Evolutionary conservation across 2,888 invertebrate species (phyloP), one percentile per base, ranked within the genome.

Genomic region (Drosophila nigritarsus): DNA sequence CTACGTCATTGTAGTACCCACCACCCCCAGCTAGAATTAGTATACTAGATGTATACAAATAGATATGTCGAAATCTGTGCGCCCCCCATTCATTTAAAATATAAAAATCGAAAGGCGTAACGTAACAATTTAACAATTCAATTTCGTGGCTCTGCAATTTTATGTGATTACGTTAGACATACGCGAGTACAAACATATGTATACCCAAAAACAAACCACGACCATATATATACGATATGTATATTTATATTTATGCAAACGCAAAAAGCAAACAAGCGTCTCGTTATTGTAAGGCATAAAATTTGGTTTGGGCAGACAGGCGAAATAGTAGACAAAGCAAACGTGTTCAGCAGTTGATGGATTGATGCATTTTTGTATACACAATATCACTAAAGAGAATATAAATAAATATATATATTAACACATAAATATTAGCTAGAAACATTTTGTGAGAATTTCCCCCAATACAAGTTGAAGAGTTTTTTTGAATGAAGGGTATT

Each of bases 71-170:
- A 67, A 73, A 76, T 55, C 49, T 59, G 45, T 62, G 56, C 51
- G 42, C n/a, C 59, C 53, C 58, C 70, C 68, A 72, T 66, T 82
- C 70, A 75, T 55, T 42, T 49, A 58, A 40, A 65, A 58, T 53
- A 34, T 29, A 38, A 63, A 71, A 72, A 68, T 53, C 58, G 51
- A 87, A 84, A 82, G 73, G 78, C 87, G 78, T 80, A 87, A 80
- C 83, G 72, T 65, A 87, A 84, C 85, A 84, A 78, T 80, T 84
- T 65, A 87, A 82, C 87, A 83, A 78, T 78, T 84, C 60, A 72
- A 80, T 82, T 85, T 80, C 40, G 80, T 80, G 66, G 63, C 59
- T 75, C 66, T 83, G 70, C 75, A 77, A 87, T 75, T 86, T 75
- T 62, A 65, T 74, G 56, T 73, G 82, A 84, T 85, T 85, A 80